These are phyloP conservation scores for Phrynocephalus forsythii DNA, from an alignment of 2,797 vertebrate genomes.

Conservation along the genomic window DNA sequence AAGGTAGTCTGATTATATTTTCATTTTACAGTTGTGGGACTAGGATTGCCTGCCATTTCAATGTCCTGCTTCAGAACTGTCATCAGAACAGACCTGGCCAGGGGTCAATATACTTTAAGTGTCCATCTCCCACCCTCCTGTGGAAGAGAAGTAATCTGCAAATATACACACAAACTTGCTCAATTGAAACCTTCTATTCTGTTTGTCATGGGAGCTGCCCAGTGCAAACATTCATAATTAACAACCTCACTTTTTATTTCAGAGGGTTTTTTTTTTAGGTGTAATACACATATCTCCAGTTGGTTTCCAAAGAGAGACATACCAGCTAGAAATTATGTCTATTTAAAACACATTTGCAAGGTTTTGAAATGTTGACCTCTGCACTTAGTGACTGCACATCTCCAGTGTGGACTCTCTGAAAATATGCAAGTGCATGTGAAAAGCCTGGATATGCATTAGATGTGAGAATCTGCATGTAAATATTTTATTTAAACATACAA, in stretches of 20 bases:
- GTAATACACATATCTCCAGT: background rate
- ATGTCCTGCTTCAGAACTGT: background rate
- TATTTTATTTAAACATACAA: background rate
- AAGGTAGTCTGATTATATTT: background rate
- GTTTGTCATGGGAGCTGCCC: background rate
- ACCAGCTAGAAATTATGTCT: too few relatives aligned
- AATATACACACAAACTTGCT: background rate
- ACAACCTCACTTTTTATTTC: background rate
- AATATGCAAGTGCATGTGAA: background rate
- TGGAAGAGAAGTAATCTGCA: background rate
- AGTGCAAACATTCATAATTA: background rate
- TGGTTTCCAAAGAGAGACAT: background rate
- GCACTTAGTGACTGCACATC: background rate
- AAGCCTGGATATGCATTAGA: background rate
- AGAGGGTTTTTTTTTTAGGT: background rate
- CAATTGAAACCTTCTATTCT: background rate
- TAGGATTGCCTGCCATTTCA: background rate
- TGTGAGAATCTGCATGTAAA: background rate
- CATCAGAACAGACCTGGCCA: background rate
- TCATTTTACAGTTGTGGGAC: background rate
- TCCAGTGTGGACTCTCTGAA: background rate
- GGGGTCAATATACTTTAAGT: background rate
- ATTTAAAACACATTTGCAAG: background rate
- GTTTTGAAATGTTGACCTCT: constrained; percentile 8
- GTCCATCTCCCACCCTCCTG: too few relatives aligned